Conservation (phyloP, 2,888 invertebrate species). For the Drosophila kuntzei region DNA sequence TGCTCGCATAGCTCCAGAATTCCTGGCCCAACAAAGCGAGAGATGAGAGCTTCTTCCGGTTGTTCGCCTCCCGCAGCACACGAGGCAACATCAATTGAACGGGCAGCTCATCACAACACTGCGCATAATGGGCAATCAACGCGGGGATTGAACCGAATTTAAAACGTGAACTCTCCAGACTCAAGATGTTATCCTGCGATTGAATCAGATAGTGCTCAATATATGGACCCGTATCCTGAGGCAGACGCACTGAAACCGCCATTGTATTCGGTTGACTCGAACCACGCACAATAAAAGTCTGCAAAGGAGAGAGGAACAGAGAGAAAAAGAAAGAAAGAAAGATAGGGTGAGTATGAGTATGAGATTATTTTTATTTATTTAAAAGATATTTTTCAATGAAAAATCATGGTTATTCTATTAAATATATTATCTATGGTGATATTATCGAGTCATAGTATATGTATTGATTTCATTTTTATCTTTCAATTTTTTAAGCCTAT, state of each 20-base stretch:
- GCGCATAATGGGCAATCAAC: slow-evolving; percentile 96
- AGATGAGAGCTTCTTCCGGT: slow-evolving; percentile 95
- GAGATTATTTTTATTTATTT: no score
- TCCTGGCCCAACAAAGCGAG: slow-evolving; percentile 95
- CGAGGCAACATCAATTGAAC: slow-evolving; percentile 94
- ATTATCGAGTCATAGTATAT: no score
- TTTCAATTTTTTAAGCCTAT: no score
- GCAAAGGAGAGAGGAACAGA: slow-evolving; percentile 82
- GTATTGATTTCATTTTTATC: no score
- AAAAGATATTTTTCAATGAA: no score
- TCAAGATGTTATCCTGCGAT: slow-evolving; percentile 91
- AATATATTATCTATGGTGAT: no score
- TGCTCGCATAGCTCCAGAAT: slow-evolving; percentile 91
- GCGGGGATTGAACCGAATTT: slow-evolving; percentile 96
- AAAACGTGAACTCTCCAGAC: slow-evolving; percentile 96
- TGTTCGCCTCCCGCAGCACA: slow-evolving; percentile 94
- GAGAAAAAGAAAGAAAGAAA: neutral
- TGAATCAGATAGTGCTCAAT: slow-evolving; percentile 98
- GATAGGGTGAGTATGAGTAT: neutral
- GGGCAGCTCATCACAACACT: slow-evolving; percentile 97
- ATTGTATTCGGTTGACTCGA: slow-evolving; percentile 97
- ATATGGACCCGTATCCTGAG: slow-evolving; percentile 94
- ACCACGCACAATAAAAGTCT: slow-evolving; percentile 98
- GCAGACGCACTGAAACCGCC: slow-evolving; percentile 96
- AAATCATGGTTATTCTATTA: no score